Evolutionary conservation across 2,113 vertebrate species (phyloP).

Genomic region (Lycaon pictus): DNA sequence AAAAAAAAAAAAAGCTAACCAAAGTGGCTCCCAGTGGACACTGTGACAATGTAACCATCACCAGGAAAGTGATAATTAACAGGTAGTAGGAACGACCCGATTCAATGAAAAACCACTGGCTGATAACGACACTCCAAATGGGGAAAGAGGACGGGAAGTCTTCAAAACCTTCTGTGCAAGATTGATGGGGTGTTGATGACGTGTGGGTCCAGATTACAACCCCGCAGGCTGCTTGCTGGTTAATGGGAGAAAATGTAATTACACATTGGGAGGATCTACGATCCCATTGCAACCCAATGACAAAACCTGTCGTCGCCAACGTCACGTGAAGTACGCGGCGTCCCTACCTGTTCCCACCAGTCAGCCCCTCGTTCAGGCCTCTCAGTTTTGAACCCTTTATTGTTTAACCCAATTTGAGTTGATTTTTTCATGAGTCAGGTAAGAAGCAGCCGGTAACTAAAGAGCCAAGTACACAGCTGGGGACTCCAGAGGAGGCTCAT

Average conservation of each 20-base stretch:
- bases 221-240: neutral
- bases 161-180: neutral
- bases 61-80: too few species aligned
- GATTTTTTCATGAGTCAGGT: neutral
- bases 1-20: too few species aligned
- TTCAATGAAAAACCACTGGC: neutral
- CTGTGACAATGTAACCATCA: neutral
- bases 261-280: neutral
- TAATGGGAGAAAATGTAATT: rapidly evolving
- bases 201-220: rapidly evolving
- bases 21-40: rapidly evolving
- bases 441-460: neutral
- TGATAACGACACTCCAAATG: rapidly evolving
- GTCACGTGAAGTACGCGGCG: rapidly evolving
- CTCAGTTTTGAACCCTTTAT: neutral
- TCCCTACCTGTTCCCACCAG: rapidly evolving
- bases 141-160: rapidly evolving
- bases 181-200: rapidly evolving
- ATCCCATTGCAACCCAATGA: rapidly evolving
- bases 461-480: rapidly evolving
- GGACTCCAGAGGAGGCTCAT: neutral
- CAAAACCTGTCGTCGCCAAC: rapidly evolving
- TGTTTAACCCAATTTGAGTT: neutral
- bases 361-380: neutral
- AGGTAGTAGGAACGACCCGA: neutral